Base-by-base conservation (phyloP, 2,888 invertebrate species). In the Leptinotarsa haldemani region DNA sequence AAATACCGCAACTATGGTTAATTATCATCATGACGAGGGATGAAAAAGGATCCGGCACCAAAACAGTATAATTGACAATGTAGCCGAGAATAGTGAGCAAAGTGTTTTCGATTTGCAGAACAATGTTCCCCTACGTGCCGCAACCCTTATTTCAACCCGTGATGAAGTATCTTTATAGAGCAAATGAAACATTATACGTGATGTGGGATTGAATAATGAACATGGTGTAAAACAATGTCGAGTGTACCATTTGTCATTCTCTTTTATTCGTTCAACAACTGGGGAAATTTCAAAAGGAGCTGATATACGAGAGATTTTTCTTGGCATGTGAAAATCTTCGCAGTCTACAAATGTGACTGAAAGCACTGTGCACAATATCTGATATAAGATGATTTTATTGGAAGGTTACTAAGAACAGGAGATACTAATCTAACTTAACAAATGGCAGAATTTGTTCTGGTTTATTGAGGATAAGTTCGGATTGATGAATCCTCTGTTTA, bases 151-250 rank as follows among this genome's bases (percentile, higher is more conserved):
- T 58, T 25, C 40, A 40, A 61, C 30, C 61, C 20, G 61, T 68
- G 46, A 68, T 68, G 46, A 66, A 66, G 66, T 66, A n/a, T 18
- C 40, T 30, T 53, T 16, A 53, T 58, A 40, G 56, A 40, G 40
- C 68, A 68, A 58, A 68, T 68, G 68, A 68, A 68, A 68, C 47
- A 68, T 56, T 46, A 68, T 56, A 56, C 56, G 22, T 9, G 46
- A 56, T 68, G 68, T 56, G 68, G 58, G 68, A 20, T n/a, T 22
- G 30, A 58, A 56, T 25, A 30, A 61, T 61, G 61, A 61, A 40
- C 61, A 25, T 25, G 3, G 4, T 56, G 30, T 61, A 40, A 61
- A 61, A 40, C 30, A 40, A 61, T 61, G 40, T 40, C 15, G 61
- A n/a, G 30, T 22, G 22, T 30, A 61, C 30, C 61, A 40, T 61